Base-by-base conservation (phyloP, 1,140 invertebrate genomes). In the Drosophila varians region DNA sequence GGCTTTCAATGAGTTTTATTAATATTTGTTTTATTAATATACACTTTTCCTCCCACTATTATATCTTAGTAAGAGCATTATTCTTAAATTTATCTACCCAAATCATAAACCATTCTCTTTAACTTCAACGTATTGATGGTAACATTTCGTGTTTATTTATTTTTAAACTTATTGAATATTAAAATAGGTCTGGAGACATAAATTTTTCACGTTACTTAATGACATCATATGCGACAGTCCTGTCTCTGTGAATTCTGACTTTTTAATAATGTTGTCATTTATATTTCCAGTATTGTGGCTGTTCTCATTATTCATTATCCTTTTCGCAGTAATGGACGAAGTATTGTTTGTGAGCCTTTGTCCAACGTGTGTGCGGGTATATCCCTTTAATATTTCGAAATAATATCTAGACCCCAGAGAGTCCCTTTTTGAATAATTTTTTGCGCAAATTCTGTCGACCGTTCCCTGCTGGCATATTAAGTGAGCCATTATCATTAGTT, bases 221-320 rank as follows among this genome's bases (percentile, higher is more conserved):
- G 77, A 73, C 77, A 72, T 72, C 43, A 60, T 46, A 64, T 38
- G 49, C 77, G 72, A 72, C 54, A 58, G 77, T 47, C 64, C 71
- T 70, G 31, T 28, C 47, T 54, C 18, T 70, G 61, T 48, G 34
- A 43, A 52, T 58, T 26, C 36, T 62, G 64, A 79, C 55, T 58
- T 73, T 61, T 82, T 82, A 77, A 82, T 82, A 77, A 82, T 82
- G 74, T 71, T 74, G 76, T 77, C 78, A 74, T 74, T 83, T 83
- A 64, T 82, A 74, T 74, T 83, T 47, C 28, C 53, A 57, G 31
- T 47, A 57, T 53, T 74, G 54, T 52, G 12, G 52, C 71, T 73
- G 31, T 73, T 77, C 60, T 69, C 73, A 74, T 82, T 64, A 77
- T 83, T 83, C 61, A 82, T 82, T 68, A 76, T 82, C 40, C 62